Percentiles rank a stretch among this genome's conserved stretches.
Evolutionary conservation across 2,113 vertebrate species (phyloP).

Genomic region (Dascyllus trimaculatus): DNA sequence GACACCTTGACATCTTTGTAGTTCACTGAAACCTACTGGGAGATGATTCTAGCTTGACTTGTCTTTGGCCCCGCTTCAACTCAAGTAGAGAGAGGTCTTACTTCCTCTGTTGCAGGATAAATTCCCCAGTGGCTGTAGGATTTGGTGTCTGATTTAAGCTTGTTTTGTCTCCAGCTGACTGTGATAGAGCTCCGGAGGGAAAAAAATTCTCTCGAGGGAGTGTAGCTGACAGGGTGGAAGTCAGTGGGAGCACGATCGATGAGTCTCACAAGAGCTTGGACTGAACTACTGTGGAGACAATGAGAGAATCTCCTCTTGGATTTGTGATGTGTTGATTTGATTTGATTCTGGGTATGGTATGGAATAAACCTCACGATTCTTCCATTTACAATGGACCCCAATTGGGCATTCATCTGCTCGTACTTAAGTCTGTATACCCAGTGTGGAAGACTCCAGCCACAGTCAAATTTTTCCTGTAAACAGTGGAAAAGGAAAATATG

Average conservation of each 20-base stretch:
- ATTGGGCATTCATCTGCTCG: too few relatives aligned
- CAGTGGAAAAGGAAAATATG: too few relatives aligned
- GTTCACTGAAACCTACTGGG: not conserved
- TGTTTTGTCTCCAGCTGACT: slow-evolving; percentile 52
- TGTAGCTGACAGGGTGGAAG: slow-evolving; percentile 26
- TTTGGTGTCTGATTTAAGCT: slow-evolving; percentile 52
- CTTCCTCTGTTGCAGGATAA: slow-evolving; percentile 6
- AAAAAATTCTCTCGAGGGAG: slow-evolving; percentile 30
- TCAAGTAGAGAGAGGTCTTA: not conserved
- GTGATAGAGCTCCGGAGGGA: slow-evolving; percentile 40
- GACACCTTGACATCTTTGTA: not conserved
- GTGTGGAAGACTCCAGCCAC: too few relatives aligned
- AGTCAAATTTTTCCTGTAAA: too few relatives aligned
- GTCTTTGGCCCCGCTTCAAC: not conserved
- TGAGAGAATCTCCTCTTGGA: not conserved
- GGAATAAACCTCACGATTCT: not conserved
- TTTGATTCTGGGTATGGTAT: not conserved
- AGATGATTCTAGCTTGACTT: slow-evolving; percentile 18
- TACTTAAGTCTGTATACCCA: too few relatives aligned
- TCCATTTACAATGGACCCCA: not conserved
- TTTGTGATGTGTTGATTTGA: not conserved
- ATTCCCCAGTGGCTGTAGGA: slow-evolving; percentile 23
- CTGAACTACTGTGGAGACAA: not conserved
- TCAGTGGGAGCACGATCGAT: slow-evolving; percentile 25
- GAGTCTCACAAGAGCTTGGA: slow-evolving; percentile 14